Evolutionary conservation across 2,113 vertebrate genomes (phyloP).

Genomic region (Tragelaphus imberbis): DNA sequence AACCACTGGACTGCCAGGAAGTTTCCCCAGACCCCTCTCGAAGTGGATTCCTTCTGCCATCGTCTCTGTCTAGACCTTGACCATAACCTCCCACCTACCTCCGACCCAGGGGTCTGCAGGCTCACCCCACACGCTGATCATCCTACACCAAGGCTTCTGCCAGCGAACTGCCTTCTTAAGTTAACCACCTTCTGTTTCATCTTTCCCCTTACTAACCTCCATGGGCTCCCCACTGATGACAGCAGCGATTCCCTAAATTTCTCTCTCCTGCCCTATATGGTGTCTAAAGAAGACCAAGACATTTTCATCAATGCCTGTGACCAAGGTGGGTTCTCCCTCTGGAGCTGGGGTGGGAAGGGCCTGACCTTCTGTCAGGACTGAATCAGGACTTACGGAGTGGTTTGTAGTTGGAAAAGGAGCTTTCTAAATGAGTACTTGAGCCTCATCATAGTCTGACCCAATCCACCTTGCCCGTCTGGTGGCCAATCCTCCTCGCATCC

Average conservation of each 20-base stretch:
- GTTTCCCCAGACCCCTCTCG: background rate
- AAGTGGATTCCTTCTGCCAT: background rate
- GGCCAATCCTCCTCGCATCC: background rate
- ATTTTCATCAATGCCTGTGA: background rate
- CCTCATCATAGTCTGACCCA: background rate
- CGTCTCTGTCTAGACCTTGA: background rate
- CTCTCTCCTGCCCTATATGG: background rate
- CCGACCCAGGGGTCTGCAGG: background rate
- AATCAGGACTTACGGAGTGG: no score
- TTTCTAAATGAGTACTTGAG: background rate
- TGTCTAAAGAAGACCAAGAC: background rate
- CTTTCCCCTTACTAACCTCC: background rate
- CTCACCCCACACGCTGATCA: background rate
- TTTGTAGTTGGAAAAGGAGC: background rate
- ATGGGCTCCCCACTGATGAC: background rate
- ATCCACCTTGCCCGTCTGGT: accelerated
- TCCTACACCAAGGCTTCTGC: background rate
- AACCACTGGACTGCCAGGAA: background rate
- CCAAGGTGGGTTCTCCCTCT: background rate
- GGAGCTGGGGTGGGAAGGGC: background rate
- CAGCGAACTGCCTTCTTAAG: background rate
- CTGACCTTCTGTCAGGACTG: background rate
- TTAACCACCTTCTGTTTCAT: background rate
- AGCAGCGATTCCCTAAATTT: background rate
- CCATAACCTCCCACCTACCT: background rate